Evolutionary conservation across 92 coral and sea anemone species (phyloP).

Genomic region (Metridium senile): DNA sequence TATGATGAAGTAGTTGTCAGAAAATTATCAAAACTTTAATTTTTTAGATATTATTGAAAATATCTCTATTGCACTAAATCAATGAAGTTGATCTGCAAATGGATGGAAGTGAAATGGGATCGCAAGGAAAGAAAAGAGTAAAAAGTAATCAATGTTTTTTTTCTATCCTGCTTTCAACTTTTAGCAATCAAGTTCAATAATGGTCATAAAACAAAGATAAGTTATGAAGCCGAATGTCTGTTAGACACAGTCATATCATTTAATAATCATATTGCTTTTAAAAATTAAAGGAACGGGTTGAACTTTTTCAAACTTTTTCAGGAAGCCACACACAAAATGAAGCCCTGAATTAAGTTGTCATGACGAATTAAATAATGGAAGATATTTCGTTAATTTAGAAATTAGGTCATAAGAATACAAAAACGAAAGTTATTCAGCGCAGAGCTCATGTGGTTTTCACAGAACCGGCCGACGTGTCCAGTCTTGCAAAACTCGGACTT

Average conservation of each 20-base stretch:
- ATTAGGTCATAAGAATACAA: background rate
- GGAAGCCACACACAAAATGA: background rate
- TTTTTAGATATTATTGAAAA: too few species aligned
- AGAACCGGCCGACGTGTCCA: background rate
- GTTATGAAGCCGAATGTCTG: background rate
- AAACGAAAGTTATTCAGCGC: constrained; percentile 3
- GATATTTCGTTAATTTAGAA: background rate
- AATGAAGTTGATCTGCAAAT: background rate
- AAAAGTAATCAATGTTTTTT: background rate
- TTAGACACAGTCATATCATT: background rate
- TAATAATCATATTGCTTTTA: too few species aligned
- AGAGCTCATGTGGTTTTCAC: background rate
- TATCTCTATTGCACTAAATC: background rate
- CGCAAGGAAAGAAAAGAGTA: background rate
- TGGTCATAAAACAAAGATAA: too few species aligned
- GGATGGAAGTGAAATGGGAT: background rate
- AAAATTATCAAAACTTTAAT: too few species aligned
- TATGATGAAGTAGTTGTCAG: too few species aligned
- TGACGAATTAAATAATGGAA: background rate
- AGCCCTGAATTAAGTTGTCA: background rate
- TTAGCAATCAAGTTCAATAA: background rate
- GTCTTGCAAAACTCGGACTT: constrained; percentile 4
- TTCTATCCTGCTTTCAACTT: background rate
- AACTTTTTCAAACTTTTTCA: background rate
- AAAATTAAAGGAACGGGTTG: background rate